Percentiles rank a stretch among this genome's conserved stretches.
These are phyloP conservation scores for Uloborus plumipes DNA, from an alignment of 2,888 invertebrate species.

Conservation along the genomic window DNA sequence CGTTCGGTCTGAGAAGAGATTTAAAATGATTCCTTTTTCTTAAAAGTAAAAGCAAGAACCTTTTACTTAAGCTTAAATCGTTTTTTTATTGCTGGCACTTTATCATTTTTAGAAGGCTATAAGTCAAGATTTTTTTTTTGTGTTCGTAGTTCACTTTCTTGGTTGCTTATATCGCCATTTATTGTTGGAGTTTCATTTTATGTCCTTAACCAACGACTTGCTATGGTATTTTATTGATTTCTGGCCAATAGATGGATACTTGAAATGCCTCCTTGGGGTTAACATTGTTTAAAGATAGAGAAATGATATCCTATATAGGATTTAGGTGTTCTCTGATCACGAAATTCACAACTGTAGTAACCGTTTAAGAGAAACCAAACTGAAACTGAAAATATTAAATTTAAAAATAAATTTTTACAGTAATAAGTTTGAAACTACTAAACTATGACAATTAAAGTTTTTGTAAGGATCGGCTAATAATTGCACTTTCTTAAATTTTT, in stretches of 20 bases:
- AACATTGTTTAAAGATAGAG: neutral
- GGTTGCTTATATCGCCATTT: constrained; percentile 1
- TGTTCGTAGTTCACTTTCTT: constrained; percentile 27
- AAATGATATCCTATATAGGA: neutral
- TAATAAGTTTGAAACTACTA: too few species aligned
- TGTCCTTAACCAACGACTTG: constrained; percentile 10
- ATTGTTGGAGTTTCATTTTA: constrained; percentile 14
- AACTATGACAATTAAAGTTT: too few species aligned
- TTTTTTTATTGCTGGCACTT: constrained; percentile 34
- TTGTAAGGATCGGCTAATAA: too few species aligned
- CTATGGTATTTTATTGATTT: constrained; percentile 9
- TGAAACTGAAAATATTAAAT: too few species aligned
- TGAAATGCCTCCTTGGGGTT: neutral
- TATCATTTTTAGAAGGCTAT: constrained; percentile 31
- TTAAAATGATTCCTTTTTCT: neutral
- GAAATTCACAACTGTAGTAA: too few species aligned
- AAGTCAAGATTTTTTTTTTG: constrained; percentile 18
- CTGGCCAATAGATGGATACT: neutral
- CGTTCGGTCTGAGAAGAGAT: constrained; percentile 9
- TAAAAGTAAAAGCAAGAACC: constrained; percentile 11
- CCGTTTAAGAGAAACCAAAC: too few species aligned
- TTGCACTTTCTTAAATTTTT: too few species aligned
- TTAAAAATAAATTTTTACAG: too few species aligned
- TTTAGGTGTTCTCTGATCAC: neutral
- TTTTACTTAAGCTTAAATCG: constrained; percentile 32